Evolutionary conservation across 2,797 vertebrate species (phyloP).

Genomic region (Gila robusta): DNA sequence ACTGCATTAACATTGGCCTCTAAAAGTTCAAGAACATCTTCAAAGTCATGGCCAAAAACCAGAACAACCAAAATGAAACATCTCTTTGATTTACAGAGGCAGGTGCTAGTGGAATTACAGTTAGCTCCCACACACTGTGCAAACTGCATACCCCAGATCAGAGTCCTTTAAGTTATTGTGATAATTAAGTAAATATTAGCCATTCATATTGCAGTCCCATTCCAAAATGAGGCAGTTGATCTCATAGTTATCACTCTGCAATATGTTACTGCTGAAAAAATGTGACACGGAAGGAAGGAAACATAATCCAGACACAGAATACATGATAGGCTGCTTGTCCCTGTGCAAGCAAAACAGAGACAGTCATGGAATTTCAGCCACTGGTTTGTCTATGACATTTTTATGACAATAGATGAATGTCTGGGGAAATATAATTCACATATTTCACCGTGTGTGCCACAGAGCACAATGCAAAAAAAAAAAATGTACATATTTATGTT

Average conservation of each 20-base stretch:
- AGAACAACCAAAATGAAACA: slow-evolving; percentile 18
- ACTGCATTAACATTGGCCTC: neutral
- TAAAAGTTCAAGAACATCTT: slow-evolving; percentile 9
- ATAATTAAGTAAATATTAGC: slow-evolving; percentile 1
- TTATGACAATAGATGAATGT: slow-evolving; percentile 28
- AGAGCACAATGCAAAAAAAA: neutral
- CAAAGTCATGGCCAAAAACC: slow-evolving; percentile 29
- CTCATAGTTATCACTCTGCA: neutral
- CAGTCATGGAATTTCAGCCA: neutral
- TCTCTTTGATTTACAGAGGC: slow-evolving; percentile 31
- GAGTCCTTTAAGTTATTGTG: neutral
- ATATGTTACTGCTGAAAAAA: neutral
- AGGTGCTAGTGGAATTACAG: neutral
- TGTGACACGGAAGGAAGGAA: slow-evolving; percentile 42
- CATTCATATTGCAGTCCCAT: neutral
- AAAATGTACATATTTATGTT: neutral
- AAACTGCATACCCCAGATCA: slow-evolving; percentile 10
- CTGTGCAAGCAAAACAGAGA: neutral
- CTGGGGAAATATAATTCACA: neutral
- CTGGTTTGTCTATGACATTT: slow-evolving; percentile 20
- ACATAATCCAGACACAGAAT: slow-evolving; percentile 25
- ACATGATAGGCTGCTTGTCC: slow-evolving; percentile 24
- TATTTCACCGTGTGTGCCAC: neutral
- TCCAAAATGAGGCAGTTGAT: neutral
- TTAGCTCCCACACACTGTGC: slow-evolving; percentile 8